Percentiles rank a stretch among this genome's conserved stretches.
phyloP scores from a whole-genome alignment of 1,140 invertebrate species.

The Drosophila nikananu region DNA sequence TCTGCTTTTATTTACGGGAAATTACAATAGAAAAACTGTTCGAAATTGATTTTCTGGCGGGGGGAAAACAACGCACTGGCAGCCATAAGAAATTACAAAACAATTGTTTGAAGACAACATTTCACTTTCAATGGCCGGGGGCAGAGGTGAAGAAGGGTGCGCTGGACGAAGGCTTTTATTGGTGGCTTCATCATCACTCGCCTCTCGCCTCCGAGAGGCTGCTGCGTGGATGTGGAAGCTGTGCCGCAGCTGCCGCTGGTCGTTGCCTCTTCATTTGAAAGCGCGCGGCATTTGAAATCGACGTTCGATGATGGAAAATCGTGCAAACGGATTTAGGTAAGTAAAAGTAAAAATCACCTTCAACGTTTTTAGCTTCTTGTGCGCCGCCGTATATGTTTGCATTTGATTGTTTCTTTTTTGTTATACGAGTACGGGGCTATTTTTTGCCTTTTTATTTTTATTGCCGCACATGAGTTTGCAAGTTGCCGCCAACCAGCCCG shows the following conservation, averaged over 20 bases:
- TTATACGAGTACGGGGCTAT: constrained; percentile 21
- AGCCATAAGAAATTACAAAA: constrained; percentile 56
- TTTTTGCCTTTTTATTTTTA: constrained; percentile 67
- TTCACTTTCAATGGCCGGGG: constrained; percentile 63
- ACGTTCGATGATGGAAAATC: constrained; percentile 70
- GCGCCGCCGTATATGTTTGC: constrained; percentile 77
- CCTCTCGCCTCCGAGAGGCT: constrained; percentile 46
- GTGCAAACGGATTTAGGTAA: constrained; percentile 75
- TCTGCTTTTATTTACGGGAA: constrained; percentile 21
- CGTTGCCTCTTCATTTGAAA: constrained; percentile 79
- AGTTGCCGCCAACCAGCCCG: constrained; percentile 32
- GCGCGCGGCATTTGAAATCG: constrained; percentile 74
- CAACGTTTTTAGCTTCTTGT: constrained; percentile 48
- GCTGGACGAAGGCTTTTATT: constrained; percentile 34
- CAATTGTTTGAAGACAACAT: constrained; percentile 51
- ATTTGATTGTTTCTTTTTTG: constrained; percentile 62
- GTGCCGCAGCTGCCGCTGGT: constrained; percentile 19
- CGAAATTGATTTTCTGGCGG: constrained; percentile 71
- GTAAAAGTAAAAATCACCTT: constrained; percentile 82
- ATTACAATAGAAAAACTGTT: constrained; percentile 71
- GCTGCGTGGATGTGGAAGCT: constrained; percentile 45
- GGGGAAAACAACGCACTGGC: constrained; percentile 47
- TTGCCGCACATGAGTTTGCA: constrained; percentile 76
- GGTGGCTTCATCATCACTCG: constrained; percentile 69
- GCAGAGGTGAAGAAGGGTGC: constrained; percentile 33